Conservation (phyloP, 2,113 vertebrate genomes). For the Pan troglodytes region DNA sequence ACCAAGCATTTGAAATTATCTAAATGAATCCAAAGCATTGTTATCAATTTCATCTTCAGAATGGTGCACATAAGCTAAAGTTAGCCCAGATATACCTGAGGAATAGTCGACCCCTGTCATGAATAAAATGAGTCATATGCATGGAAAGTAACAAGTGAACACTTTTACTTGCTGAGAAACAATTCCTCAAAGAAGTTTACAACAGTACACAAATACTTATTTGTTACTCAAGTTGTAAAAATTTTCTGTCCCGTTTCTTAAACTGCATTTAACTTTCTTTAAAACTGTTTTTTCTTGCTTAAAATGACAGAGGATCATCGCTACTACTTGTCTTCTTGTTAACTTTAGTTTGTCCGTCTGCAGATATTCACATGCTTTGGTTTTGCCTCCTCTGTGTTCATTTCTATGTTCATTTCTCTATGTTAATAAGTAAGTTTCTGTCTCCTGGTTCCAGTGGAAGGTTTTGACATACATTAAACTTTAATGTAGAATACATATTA, state of each 20-base stretch:
- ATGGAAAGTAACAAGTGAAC: not conserved
- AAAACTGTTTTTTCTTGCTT: not conserved
- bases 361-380: not conserved
- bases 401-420: no score
- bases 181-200: not conserved
- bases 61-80: not conserved
- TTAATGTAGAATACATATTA: not conserved
- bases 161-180: not conserved
- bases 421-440: not conserved
- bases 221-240: not conserved
- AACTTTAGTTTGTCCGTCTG: not conserved
- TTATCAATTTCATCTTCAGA: conserved; percentile 32
- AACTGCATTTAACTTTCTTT: conserved; percentile 19
- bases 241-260: not conserved
- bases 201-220: not conserved
- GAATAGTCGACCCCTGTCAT: not conserved
- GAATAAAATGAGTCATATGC: not conserved
- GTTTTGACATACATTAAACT: not conserved
- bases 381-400: not conserved
- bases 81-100: not conserved
- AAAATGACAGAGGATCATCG: conserved; percentile 43
- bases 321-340: not conserved
- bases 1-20: not conserved
- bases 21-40: not conserved
- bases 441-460: not conserved